A percentile compares a stretch with the other conserved stretches of the same genome.
Evolutionary conservation across 23 tunicate species (phyloP).

Genomic region (Phallusia fumigata): DNA sequence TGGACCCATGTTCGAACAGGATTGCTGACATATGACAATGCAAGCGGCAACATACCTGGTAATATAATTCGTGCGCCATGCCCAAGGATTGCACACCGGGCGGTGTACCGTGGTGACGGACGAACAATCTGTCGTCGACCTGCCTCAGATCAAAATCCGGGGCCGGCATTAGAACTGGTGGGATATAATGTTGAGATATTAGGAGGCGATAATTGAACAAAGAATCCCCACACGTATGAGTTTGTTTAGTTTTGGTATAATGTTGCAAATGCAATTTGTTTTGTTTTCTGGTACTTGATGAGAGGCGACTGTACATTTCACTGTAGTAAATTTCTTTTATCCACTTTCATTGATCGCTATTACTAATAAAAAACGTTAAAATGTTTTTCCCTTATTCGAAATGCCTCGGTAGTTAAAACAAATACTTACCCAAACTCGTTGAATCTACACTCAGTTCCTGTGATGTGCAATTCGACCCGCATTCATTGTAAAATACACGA

Average conservation of each 20-base stretch:
- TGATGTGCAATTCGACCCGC: not conserved
- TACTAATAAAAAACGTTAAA: no score
- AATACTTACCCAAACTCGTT: not conserved
- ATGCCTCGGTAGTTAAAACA: no score
- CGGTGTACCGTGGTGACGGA: not conserved
- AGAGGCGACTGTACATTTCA: no score
- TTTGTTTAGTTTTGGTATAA: no score
- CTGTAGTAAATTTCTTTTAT: no score
- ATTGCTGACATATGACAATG: not conserved
- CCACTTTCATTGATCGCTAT: no score
- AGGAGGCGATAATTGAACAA: no score
- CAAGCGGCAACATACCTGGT: not conserved
- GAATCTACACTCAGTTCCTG: not conserved
- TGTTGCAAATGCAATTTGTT: no score
- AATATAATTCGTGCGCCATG: not conserved
- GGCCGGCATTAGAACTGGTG: slow-evolving; percentile 6
- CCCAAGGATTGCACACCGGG: not conserved
- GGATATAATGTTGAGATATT: no score
- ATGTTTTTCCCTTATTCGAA: no score
- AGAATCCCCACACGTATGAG: no score
- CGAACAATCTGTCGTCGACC: not conserved
- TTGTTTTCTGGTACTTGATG: no score
- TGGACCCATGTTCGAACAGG: not conserved
- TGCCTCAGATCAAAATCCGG: slow-evolving; percentile 2
- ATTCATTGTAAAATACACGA: not conserved